Conservation (phyloP, 2,888 invertebrate genomes). For the Cheilosia impressa region DNA sequence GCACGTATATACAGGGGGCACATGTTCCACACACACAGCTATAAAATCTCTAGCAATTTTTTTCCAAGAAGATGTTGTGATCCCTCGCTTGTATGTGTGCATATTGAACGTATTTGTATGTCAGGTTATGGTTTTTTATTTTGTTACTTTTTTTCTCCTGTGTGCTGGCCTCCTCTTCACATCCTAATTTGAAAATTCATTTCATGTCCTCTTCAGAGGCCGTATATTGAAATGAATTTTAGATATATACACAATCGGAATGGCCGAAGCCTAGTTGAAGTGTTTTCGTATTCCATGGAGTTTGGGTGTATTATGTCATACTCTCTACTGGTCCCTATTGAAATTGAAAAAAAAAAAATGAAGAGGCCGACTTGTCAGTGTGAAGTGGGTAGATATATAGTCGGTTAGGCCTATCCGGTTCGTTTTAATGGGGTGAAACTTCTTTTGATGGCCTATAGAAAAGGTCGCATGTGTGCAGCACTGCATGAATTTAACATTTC, state of each 20-base stretch:
- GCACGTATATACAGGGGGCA: constrained; percentile 21
- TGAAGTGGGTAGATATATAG: constrained; percentile 10
- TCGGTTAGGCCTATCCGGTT: constrained; percentile 7
- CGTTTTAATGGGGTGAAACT: constrained; percentile 55
- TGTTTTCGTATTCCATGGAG: constrained; percentile 22
- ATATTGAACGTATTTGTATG: constrained; percentile 6
- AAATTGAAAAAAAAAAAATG: constrained; percentile 52
- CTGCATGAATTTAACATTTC: constrained; percentile 45
- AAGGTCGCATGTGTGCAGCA: constrained; percentile 50
- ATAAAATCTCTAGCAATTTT: constrained; percentile 36
- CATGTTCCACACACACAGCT: constrained; percentile 13
- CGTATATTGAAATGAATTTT: constrained; percentile 62
- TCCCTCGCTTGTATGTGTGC: constrained; percentile 20
- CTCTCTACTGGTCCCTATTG: constrained; percentile 29
- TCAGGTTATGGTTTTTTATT: background rate
- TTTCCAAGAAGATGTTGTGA: constrained; percentile 55
- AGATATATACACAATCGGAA: constrained; percentile 22
- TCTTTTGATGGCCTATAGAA: constrained; percentile 43
- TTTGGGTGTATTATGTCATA: constrained; percentile 38
- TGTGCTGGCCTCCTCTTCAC: background rate
- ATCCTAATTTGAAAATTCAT: constrained; percentile 66
- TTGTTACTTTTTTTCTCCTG: background rate
- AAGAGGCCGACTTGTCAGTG: constrained; percentile 17
- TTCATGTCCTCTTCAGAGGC: constrained; percentile 45
- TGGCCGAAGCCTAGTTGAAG: background rate